Conservation (phyloP, 1,140 invertebrate genomes). For the Lepidurus apus region DNA sequence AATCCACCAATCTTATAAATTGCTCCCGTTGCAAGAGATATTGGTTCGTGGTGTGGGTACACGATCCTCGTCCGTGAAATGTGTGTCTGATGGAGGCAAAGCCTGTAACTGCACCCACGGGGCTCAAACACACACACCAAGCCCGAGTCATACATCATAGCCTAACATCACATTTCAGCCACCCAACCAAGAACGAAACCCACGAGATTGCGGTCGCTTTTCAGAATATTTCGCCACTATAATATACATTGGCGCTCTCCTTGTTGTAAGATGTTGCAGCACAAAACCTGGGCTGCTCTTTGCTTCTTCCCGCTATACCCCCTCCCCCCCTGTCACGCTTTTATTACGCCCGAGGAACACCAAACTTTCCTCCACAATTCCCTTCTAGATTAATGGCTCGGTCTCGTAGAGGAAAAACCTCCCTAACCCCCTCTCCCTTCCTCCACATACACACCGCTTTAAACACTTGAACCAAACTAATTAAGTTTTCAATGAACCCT, state of each 20-base stretch:
- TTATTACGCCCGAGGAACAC: slow-evolving; percentile 3
- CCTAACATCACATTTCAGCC: slow-evolving; percentile 14
- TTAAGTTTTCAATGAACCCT: slow-evolving; percentile 3
- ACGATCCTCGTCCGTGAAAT: slow-evolving; percentile 8
- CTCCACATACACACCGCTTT: neutral
- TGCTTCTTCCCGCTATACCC: neutral
- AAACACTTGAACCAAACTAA: slow-evolving; percentile 9
- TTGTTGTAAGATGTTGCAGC: neutral
- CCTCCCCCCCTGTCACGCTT: neutral
- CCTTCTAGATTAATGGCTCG: neutral
- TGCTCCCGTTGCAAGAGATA: neutral
- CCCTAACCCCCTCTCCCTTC: neutral
- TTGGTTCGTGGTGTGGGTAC: slow-evolving; percentile 3
- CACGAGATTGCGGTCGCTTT: neutral
- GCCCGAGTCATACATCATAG: neutral
- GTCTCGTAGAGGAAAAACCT: neutral
- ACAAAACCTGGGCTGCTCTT: neutral
- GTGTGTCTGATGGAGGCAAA: slow-evolving; percentile 18
- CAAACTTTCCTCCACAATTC: neutral
- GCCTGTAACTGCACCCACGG: slow-evolving; percentile 16
- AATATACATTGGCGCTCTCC: neutral
- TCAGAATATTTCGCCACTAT: slow-evolving; percentile 13
- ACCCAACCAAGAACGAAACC: neutral
- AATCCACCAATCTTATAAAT: slow-evolving; percentile 1
- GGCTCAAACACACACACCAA: neutral